Base-by-base conservation (phyloP, 1,140 invertebrate genomes). In the Cecropterus lyciades region DNA sequence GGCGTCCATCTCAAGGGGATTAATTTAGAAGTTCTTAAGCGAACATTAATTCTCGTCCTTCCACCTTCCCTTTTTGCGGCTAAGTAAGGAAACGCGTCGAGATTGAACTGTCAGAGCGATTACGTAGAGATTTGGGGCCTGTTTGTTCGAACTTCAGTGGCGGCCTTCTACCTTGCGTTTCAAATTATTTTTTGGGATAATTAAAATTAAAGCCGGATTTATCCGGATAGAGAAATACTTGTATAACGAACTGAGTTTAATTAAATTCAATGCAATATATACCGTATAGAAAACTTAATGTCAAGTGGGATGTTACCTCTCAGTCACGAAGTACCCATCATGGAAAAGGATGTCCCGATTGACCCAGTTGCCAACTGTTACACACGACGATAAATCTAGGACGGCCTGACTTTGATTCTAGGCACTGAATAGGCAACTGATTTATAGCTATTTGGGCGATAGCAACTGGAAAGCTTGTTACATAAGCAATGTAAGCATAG, bases 1-100 rank as follows among this genome's bases (percentile, higher is more conserved):
- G 75, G 75, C 70, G 77, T 75, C 80, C 84, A 83, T 77, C 84
- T 91, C 85, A 67, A 88, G 82, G 81, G 84, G 87, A 87, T 87
- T 87, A 83, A 89, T 89, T 91, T 85, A 68, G 80, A 87, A 88
- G 70, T 86, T 85, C 74, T 80, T 77, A 60, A 74, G 70, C 77
- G 66, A 80, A 74, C 78, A 76, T 84, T 90, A 83, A 83, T 87
- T 79, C 73, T 56, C 73, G 73, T 80, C 67, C 66, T 75, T 77
- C 65, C 77, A 75, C 84, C 83, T 24, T n/a, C 20, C 20, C 20
- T 82, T 84, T 87, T 88, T 84, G 85, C 76, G 78, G 77, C 71
- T 70, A 68, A 75, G 65, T 55, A 75, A 73, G 74, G 69, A 80
- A 73, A 69, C 52, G 64, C 52, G 42, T 65, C 49, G 69, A 75